Base-by-base conservation (phyloP, 2,888 invertebrate genomes). In the Tanypteryx hageni region DNA sequence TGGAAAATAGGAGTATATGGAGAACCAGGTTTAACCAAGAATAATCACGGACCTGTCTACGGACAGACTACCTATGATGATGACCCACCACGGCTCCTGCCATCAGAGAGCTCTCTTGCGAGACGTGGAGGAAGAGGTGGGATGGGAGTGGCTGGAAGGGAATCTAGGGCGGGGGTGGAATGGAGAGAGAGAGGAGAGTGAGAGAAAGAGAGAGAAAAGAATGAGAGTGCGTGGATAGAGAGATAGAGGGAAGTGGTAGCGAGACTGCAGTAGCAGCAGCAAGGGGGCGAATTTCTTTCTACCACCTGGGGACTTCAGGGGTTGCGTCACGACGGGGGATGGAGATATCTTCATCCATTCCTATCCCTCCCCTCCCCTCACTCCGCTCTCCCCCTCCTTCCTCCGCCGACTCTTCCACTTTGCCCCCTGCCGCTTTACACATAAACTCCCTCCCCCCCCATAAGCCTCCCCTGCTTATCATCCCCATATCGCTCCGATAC, bases 321-420 rank as follows among this genome's bases (percentile, higher is more conserved):
- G 76, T 68, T 68, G 68, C 68, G 68, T 68, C 76, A 76, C 76
- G 22, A 76, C 76, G 76, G 76, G 76, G 76, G 76, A 27, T 76
- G 68, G 68, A 68, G 68, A n/a, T 68, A 68, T 68, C 68, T 68
- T 68, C 68, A 68, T 68, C 68, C 68, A 68, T 3, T 7, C n/a
- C 68, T 68, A 68, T 22, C 68, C 68, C 18, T 22, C 68, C 68
- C 68, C 68, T 68, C 68, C 68, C 68, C 44, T 44, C 44, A 1
- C 44, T 44, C 3, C n/a, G n/a, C n/a, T 64, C 64, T n/a, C 22
- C 68, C 68, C 18, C 5, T 7, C n/a, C 68, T 68, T 9, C 68
- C 68, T 22, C 68, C 68, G n/a, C 68, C 68, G n/a, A 9, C 68
- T 22, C 68, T 68, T n/a, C 68, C 68, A 68, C 68, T 68, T n/a